These are phyloP conservation scores for Caenorhabditis sp. DNA, from an alignment of 2,888 invertebrate species.

Conservation along the genomic window DNA sequence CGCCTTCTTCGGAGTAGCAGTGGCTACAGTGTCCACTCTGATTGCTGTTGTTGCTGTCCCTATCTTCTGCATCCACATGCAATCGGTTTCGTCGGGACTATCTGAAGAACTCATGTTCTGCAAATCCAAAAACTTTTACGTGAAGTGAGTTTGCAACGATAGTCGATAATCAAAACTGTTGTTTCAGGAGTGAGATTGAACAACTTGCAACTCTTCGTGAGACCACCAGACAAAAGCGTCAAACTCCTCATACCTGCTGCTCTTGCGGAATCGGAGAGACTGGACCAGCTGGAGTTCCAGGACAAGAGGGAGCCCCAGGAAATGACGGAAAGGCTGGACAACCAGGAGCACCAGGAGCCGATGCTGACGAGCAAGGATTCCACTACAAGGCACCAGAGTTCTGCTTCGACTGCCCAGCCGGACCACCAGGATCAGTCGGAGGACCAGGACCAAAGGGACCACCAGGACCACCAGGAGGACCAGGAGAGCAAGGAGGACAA, in stretches of 20 bases:
- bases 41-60: slow-evolving; percentile 74
- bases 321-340: slow-evolving; percentile 63
- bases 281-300: slow-evolving; percentile 69
- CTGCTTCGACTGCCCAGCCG: slow-evolving; percentile 67
- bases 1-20: slow-evolving; percentile 80
- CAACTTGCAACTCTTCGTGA: slow-evolving; percentile 43
- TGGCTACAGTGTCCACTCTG: slow-evolving; percentile 73
- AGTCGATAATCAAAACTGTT: too few relatives aligned
- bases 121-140: slow-evolving; percentile 59
- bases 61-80: slow-evolving; percentile 74
- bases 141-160: slow-evolving; percentile 9
- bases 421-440: slow-evolving; percentile 75
- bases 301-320: slow-evolving; percentile 68
- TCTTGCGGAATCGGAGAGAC: slow-evolving; percentile 67
- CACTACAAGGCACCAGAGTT: slow-evolving; percentile 62
- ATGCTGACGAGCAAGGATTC: slow-evolving; percentile 66
- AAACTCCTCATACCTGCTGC: slow-evolving; percentile 61
- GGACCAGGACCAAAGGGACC: slow-evolving; percentile 74
- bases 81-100: slow-evolving; percentile 76
- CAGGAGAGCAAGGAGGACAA: slow-evolving; percentile 63
- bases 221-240: slow-evolving; percentile 61
- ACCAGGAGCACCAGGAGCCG: slow-evolving; percentile 67
- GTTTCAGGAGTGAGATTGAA: slow-evolving; percentile 50
- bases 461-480: slow-evolving; percentile 70
- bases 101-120: slow-evolving; percentile 79